Conservation (phyloP, 2,113 vertebrate genomes). For the Progne subis region DNA sequence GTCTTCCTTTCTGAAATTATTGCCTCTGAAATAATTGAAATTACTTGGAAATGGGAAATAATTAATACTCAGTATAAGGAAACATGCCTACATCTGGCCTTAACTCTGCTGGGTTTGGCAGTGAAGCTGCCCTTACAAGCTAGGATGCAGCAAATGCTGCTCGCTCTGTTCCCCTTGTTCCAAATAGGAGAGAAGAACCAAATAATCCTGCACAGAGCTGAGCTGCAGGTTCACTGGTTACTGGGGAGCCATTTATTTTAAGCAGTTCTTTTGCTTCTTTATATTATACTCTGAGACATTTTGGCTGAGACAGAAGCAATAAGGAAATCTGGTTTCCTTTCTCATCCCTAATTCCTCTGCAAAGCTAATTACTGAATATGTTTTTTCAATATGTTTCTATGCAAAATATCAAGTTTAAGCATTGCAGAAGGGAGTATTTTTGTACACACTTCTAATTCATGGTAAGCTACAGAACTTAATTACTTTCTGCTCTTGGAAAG, state of each 20-base stretch:
- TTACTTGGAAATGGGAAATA: not conserved
- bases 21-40: too few relatives aligned
- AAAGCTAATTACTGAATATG: not conserved
- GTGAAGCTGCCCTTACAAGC: not conserved
- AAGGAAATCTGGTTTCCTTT: not conserved
- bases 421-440: conserved; percentile 8
- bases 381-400: not conserved
- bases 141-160: not conserved
- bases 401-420: not conserved
- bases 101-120: not conserved
- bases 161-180: not conserved
- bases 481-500: conserved; percentile 9
- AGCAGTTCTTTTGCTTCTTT: not conserved
- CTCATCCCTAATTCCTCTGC: not conserved
- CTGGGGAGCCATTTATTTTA: not conserved
- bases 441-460: not conserved
- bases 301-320: not conserved
- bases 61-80: not conserved
- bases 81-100: not conserved
- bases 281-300: not conserved
- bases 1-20: not conserved
- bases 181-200: not conserved
- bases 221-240: not conserved
- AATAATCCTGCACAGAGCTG: not conserved
- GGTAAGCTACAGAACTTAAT: not conserved